These are phyloP conservation scores for Nesospiza acunhae DNA, from an alignment of 2,113 vertebrate species.

Conservation along the genomic window DNA sequence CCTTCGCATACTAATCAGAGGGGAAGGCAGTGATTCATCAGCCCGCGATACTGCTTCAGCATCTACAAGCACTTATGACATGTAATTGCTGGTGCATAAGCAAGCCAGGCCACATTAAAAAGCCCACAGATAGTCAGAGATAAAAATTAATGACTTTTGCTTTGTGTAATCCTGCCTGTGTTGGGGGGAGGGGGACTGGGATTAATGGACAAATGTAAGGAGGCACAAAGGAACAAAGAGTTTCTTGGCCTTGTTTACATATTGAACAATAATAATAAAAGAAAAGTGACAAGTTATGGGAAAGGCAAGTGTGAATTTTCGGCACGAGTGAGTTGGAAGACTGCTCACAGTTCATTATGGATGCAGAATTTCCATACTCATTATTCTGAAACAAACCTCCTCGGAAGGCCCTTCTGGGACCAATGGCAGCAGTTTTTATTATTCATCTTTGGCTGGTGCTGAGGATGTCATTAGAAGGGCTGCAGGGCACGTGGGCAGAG, in stretches of 20 bases:
- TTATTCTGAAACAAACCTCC: constrained; percentile 75
- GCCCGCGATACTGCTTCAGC: constrained; percentile 78
- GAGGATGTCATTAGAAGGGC: constrained; percentile 58
- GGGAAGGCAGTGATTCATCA: constrained; percentile 83
- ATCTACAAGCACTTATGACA: constrained; percentile 87
- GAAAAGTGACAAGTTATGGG: constrained; percentile 80
- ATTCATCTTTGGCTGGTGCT: constrained; percentile 62
- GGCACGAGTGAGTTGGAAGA: constrained; percentile 78
- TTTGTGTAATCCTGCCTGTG: constrained; percentile 83
- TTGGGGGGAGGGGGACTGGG: constrained; percentile 67
- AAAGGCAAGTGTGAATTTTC: constrained; percentile 79
- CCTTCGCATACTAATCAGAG: constrained; percentile 81
- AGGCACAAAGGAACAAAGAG: constrained; percentile 84
- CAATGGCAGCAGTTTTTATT: constrained; percentile 64
- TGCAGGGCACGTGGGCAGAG: background rate
- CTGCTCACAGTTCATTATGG: constrained; percentile 75
- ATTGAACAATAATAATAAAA: constrained; percentile 77
- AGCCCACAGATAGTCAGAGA: constrained; percentile 87
- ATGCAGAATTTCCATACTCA: constrained; percentile 77
- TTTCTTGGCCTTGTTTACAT: constrained; percentile 81
- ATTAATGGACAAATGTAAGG: constrained; percentile 81
- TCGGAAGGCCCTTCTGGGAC: constrained; percentile 71
- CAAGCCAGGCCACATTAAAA: constrained; percentile 87
- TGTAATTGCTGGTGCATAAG: constrained; percentile 87
- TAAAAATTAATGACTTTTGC: constrained; percentile 91